phyloP scores from a whole-genome alignment of 2,113 vertebrate species.

The Festucalex cinctus region DNA sequence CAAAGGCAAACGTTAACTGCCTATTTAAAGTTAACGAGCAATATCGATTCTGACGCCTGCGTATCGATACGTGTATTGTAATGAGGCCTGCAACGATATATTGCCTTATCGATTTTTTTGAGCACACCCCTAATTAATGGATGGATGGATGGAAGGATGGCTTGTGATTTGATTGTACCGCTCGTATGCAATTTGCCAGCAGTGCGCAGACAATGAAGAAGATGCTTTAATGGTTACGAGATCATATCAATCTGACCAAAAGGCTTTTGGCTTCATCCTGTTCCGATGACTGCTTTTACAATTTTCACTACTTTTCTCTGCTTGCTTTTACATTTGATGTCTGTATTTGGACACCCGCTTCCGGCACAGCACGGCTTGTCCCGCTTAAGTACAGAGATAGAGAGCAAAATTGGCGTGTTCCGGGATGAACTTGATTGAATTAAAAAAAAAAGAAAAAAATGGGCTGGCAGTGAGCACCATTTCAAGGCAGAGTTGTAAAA shows the following conservation, averaged over 20 bases:
- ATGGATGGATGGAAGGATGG: no score
- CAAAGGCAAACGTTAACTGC: no score
- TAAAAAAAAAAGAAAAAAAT: neutral
- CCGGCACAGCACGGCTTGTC: constrained; percentile 2
- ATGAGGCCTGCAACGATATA: no score
- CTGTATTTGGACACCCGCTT: neutral
- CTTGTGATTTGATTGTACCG: neutral
- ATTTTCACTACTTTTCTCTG: neutral
- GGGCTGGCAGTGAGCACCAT: neutral
- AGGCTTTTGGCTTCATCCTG: neutral
- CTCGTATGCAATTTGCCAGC: neutral
- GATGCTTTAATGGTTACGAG: neutral
- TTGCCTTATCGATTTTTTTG: no score
- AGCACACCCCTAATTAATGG: no score
- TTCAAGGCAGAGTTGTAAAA: neutral
- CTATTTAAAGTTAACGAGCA: no score
- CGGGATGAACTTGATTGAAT: neutral
- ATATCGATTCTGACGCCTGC: no score
- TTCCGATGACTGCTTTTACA: neutral
- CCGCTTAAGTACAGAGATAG: neutral
- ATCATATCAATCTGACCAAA: neutral
- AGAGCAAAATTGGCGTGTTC: neutral
- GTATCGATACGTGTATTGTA: no score
- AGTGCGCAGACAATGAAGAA: neutral
- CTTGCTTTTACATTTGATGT: neutral